A percentile compares a stretch with the other conserved stretches of the same genome.
Conservation (phyloP, 2,888 invertebrate genomes). For the Pseudococcus longispinus region DNA sequence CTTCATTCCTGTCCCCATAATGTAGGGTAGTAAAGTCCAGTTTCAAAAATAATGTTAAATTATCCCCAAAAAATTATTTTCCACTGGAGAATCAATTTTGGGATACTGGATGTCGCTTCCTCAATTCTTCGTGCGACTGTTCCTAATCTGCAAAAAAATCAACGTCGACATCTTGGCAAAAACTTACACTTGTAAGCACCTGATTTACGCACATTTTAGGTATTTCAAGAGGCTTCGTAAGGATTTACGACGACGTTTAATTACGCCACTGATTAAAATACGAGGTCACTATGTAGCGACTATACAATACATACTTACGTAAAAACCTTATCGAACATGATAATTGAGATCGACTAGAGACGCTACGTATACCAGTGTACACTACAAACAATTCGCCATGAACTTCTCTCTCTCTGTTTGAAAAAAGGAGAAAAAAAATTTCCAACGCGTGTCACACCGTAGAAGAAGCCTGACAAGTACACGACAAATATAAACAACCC, state of each 20-base stretch:
- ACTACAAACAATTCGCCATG: not conserved
- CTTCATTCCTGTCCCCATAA: too few relatives aligned
- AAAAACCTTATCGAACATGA: constrained; percentile 1
- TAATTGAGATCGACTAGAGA: constrained; percentile 11
- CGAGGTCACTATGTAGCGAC: not conserved
- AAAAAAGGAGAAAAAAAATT: not conserved
- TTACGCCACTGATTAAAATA: constrained; percentile 11
- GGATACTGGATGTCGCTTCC: not conserved
- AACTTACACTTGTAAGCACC: not conserved
- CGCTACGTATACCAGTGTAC: not conserved
- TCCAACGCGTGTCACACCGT: not conserved
- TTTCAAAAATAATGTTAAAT: too few relatives aligned
- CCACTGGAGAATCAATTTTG: not conserved
- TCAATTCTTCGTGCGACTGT: not conserved
- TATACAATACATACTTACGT: not conserved
- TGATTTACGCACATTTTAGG: not conserved
- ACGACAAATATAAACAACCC: constrained; percentile 26
- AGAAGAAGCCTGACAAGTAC: not conserved
- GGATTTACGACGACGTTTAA: not conserved
- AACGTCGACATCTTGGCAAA: not conserved
- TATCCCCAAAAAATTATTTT: too few relatives aligned
- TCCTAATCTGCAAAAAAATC: not conserved
- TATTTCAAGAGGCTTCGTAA: not conserved
- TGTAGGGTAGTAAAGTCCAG: too few relatives aligned
- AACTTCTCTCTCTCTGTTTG: not conserved